Conservation (phyloP, 2,113 vertebrate genomes). For the Crocuta crocuta region DNA sequence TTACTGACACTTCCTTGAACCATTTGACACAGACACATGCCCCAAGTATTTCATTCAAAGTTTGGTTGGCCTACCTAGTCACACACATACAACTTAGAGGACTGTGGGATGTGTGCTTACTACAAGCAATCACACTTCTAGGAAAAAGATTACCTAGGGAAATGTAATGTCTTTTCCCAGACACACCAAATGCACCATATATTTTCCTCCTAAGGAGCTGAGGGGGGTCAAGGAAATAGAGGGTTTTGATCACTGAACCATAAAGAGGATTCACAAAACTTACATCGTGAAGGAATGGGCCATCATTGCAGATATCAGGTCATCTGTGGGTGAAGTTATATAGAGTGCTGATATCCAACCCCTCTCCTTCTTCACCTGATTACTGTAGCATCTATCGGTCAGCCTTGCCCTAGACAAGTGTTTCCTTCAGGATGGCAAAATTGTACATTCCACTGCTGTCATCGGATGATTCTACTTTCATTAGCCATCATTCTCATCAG, state of each 20-base stretch:
- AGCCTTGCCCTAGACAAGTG: background rate
- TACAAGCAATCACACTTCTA: background rate
- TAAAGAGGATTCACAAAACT: background rate
- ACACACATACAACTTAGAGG: rapidly evolving
- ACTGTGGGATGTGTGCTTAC: background rate
- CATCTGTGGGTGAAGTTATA: background rate
- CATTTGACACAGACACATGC: background rate
- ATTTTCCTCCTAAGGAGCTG: background rate
- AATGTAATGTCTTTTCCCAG: background rate
- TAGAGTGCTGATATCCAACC: background rate
- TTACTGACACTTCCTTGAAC: background rate
- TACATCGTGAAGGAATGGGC: background rate
- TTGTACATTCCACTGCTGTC: rapidly evolving
- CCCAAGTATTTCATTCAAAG: background rate
- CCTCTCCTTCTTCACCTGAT: background rate
- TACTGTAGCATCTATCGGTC: background rate
- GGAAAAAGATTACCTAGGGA: background rate
- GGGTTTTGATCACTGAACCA: background rate
- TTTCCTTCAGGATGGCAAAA: background rate
- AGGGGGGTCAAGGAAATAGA: background rate
- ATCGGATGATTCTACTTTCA: background rate
- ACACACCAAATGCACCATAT: rapidly evolving
- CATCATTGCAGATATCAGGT: background rate
- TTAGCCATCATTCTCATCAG: background rate
- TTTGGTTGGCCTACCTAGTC: background rate